Percentiles rank a stretch among this genome's conserved stretches.
Evolutionary conservation across 2,113 vertebrate genomes (phyloP).

Genomic region (Menidia beryllina): DNA sequence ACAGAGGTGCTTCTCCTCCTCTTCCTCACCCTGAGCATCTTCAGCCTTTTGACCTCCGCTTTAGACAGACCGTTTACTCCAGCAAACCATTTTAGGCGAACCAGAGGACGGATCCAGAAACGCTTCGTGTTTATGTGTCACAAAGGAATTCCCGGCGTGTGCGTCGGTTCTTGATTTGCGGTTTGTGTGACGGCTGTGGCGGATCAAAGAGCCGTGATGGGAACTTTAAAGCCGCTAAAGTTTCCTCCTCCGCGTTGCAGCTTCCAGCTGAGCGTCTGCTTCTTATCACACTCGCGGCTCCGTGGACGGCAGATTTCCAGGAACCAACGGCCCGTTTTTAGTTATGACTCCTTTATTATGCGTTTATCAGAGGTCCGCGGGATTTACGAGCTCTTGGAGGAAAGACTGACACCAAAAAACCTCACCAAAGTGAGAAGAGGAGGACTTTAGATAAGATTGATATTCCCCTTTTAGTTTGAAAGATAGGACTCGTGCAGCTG

Average conservation of each 20-base stretch:
- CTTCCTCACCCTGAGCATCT: too few species aligned
- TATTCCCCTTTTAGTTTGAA: too few species aligned
- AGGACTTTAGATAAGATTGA: background rate
- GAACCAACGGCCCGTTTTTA: background rate
- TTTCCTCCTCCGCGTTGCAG: background rate
- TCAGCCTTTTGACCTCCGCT: too few species aligned
- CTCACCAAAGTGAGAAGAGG: background rate
- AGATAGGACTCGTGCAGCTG: too few species aligned
- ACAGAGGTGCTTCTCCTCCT: too few species aligned
- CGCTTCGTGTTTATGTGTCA: slow-evolving; percentile 12
- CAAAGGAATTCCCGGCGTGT: slow-evolving; percentile 22
- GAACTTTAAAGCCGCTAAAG: background rate
- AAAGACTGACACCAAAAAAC: background rate
- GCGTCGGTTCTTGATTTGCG: slow-evolving; percentile 12
- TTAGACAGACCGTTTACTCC: too few species aligned
- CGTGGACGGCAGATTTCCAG: background rate
- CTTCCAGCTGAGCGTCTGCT: background rate
- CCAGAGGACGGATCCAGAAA: background rate
- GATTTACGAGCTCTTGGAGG: slow-evolving; percentile 5
- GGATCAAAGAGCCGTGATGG: background rate
- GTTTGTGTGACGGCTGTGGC: slow-evolving; percentile 3
- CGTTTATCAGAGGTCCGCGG: background rate
- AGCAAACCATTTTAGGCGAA: slow-evolving; percentile 46
- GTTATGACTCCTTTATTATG: rapidly evolving
- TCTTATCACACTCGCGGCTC: background rate